Conservation (phyloP, 1,140 invertebrate genomes). For the Ceratina japonica region DNA sequence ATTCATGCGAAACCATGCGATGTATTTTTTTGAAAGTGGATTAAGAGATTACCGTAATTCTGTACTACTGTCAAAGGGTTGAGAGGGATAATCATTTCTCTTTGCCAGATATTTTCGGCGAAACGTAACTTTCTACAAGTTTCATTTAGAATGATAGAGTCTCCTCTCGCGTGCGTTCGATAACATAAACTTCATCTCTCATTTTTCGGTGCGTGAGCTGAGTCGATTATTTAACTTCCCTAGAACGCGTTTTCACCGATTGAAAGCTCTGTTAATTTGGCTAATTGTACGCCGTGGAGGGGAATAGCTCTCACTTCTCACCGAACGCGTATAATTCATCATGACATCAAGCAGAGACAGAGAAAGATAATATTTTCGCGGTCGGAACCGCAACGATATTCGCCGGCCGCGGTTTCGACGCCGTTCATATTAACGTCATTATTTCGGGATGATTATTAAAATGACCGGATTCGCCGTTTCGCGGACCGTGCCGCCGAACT, state of each 20-base stretch:
- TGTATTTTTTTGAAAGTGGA: not conserved
- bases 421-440: constrained; percentile 15
- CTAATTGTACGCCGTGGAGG: not conserved
- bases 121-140: no score
- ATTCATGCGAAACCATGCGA: not conserved
- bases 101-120: no score
- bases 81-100: no score
- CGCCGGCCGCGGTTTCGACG: not conserved
- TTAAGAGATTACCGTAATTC: no score
- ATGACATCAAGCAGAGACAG: not conserved
- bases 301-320: not conserved
- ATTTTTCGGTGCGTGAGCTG: no score
- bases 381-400: not conserved
- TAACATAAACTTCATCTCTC: no score
- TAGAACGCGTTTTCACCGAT: no score
- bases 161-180: no score
- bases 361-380: not conserved
- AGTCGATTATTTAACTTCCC: no score
- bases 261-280: not conserved
- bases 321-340: not conserved
- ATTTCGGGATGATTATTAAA: constrained; percentile 31
- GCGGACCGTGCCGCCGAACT: not conserved
- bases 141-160: no score
- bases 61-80: no score
- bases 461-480: not conserved